phyloP scores from a whole-genome alignment of 1,140 invertebrate genomes.

The Papilio helenus region DNA sequence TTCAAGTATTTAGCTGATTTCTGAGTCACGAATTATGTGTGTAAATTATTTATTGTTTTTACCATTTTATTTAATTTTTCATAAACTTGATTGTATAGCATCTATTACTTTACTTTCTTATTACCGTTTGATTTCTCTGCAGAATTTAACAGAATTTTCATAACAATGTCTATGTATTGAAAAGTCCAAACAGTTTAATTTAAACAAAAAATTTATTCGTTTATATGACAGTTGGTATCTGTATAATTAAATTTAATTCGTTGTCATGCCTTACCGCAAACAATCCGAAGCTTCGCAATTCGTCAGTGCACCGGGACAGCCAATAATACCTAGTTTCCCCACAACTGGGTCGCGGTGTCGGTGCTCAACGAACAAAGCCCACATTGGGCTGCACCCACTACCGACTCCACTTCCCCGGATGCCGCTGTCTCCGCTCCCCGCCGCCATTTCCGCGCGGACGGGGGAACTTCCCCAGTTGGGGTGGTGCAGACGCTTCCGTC shows the following conservation, averaged over 20 bases:
- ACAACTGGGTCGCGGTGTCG: constrained; percentile 65
- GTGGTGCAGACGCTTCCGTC: constrained; percentile 54
- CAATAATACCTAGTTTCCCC: constrained; percentile 53
- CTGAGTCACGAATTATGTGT: too few species aligned
- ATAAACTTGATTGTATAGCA: too few species aligned
- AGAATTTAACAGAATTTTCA: too few species aligned
- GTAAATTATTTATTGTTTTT: too few species aligned
- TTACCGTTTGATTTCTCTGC: too few species aligned
- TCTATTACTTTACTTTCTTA: too few species aligned
- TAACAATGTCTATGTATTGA: too few species aligned
- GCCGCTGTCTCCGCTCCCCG: constrained; percentile 75
- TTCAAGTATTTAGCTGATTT: too few species aligned
- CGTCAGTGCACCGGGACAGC: constrained; percentile 44
- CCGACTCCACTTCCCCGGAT: constrained; percentile 68
- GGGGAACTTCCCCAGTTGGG: constrained; percentile 43
- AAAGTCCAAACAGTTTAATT: too few species aligned
- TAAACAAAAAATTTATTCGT: too few species aligned
- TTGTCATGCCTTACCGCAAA: not conserved
- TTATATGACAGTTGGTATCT: not conserved
- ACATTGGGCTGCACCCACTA: constrained; percentile 58
- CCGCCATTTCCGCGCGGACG: constrained; percentile 68
- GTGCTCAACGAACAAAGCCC: constrained; percentile 62
- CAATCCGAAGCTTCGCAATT: constrained; percentile 43
- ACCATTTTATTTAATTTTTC: too few species aligned
- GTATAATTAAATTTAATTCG: not conserved